phyloP scores from a whole-genome alignment of 2,797 vertebrate genomes.

The Mycteria americana region DNA sequence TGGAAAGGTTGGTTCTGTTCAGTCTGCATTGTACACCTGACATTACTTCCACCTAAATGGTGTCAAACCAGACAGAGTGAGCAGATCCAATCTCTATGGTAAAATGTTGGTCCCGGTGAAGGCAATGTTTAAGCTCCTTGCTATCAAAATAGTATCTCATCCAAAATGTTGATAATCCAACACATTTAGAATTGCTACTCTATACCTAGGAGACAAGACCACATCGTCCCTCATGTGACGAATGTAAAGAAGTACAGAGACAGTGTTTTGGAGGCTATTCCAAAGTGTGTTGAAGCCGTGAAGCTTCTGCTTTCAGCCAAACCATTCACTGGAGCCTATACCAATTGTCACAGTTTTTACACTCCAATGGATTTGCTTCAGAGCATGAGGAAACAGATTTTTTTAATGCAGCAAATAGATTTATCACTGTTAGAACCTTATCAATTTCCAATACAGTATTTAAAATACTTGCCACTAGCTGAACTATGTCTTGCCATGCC shows the following conservation, averaged over 20 bases:
- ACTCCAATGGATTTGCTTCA: background rate
- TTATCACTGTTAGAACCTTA: background rate
- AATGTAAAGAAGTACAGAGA: background rate
- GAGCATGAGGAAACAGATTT: background rate
- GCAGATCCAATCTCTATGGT: background rate
- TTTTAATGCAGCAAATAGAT: background rate
- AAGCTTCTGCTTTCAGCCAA: background rate
- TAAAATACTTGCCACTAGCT: background rate
- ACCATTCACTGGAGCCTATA: background rate
- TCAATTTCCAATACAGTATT: background rate
- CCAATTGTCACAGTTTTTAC: background rate
- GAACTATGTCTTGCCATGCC: background rate
- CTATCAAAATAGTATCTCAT: background rate
- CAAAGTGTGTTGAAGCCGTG: accelerated
- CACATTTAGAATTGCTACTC: background rate
- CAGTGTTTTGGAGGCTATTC: background rate
- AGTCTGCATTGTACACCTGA: background rate
- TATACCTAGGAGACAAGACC: background rate
- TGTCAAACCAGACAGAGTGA: background rate
- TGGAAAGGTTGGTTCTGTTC: background rate
- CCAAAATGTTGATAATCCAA: background rate
- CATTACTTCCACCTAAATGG: background rate
- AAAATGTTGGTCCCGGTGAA: background rate
- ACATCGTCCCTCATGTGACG: background rate
- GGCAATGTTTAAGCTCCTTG: background rate